Conservation (phyloP, 2,888 invertebrate genomes). For the Euzetes globulus region DNA sequence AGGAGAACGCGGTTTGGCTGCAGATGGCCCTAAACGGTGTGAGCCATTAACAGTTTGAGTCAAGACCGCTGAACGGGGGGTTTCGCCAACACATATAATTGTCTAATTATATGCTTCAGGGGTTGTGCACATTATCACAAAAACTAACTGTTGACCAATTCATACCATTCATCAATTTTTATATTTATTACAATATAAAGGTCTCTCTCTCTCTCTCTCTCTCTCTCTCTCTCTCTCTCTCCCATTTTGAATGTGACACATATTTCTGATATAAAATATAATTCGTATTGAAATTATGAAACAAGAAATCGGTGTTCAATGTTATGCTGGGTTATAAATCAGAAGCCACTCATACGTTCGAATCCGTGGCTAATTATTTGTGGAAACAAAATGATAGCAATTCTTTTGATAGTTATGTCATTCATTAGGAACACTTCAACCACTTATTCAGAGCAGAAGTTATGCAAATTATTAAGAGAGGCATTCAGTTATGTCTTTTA, state of each 20-base stretch:
- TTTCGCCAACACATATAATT: slow-evolving; percentile 16
- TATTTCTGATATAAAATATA: not conserved
- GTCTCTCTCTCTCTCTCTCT: not conserved
- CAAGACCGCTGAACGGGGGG: not conserved
- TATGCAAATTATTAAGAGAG: not conserved
- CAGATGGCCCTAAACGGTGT: slow-evolving; percentile 19
- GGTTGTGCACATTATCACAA: slow-evolving; percentile 6
- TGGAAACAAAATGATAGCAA: not conserved
- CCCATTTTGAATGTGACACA: not conserved
- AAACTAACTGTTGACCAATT: slow-evolving; percentile 23
- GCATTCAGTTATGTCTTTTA: not conserved
- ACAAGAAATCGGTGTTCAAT: not conserved
- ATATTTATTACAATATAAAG: slow-evolving; percentile 18
- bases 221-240: not conserved
- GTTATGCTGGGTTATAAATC: not conserved
- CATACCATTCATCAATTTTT: slow-evolving; percentile 13
- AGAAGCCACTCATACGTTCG: not conserved
- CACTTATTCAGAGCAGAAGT: not conserved
- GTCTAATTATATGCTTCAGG: slow-evolving; percentile 20
- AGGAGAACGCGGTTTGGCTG: not conserved
- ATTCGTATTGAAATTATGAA: not conserved
- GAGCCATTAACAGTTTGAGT: not conserved
- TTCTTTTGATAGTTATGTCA: not conserved
- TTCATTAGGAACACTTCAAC: not conserved
- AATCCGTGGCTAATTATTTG: not conserved